A percentile compares a stretch with the other conserved stretches of the same genome.
These are phyloP conservation scores for Heterohyrax brucei DNA, from an alignment of 2,797 vertebrate genomes.

Conservation along the genomic window DNA sequence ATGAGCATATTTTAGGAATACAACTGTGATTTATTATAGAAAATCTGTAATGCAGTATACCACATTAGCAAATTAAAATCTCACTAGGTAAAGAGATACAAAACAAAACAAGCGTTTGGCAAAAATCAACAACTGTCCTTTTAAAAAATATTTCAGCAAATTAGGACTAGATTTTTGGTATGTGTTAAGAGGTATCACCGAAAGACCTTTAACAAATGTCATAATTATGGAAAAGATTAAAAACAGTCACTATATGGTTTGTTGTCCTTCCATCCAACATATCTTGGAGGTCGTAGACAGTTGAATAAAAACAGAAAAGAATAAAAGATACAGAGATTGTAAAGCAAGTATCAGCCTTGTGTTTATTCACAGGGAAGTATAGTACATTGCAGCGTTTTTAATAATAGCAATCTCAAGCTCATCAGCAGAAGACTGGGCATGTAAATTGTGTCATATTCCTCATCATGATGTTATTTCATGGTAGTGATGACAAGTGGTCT, in stretches of 20 bases:
- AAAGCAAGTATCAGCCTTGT: conserved; percentile 5
- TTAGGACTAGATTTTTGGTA: conserved; percentile 37
- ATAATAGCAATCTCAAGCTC: neutral
- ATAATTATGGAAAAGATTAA: neutral
- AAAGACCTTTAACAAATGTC: conserved; percentile 5
- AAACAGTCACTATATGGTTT: neutral
- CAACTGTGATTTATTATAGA: neutral
- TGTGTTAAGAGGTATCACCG: neutral
- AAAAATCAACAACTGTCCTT: neutral
- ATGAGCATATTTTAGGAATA: conserved; percentile 11
- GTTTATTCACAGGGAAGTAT: neutral
- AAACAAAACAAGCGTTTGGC: neutral
- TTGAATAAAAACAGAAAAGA: conserved; percentile 14
- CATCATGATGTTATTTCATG: neutral
- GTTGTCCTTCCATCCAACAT: neutral
- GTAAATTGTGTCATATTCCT: neutral
- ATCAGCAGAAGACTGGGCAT: neutral
- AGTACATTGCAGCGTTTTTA: neutral
- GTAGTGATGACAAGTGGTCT: neutral
- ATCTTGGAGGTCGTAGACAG: conserved; percentile 20
- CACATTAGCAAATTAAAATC: conserved; percentile 6
- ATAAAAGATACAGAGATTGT: neutral
- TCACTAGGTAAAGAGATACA: conserved; percentile 17
- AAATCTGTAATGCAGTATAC: neutral
- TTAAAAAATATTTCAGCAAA: conserved; percentile 12